phyloP scores from a whole-genome alignment of 2,888 invertebrate species.

The Aplocera efformata region DNA sequence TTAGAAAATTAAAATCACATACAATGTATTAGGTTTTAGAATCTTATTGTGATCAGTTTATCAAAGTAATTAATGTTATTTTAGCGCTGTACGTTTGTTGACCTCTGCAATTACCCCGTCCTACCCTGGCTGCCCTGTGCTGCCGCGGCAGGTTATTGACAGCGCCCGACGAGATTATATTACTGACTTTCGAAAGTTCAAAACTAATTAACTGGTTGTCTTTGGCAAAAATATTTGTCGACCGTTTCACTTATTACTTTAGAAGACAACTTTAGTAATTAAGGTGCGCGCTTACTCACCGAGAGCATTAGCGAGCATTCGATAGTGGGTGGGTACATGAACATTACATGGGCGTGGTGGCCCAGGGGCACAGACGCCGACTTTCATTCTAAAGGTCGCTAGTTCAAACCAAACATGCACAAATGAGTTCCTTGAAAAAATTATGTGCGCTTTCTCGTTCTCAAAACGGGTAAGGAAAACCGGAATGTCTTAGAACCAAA shows the following conservation, averaged over 20 bases:
- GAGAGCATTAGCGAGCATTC: too few species aligned
- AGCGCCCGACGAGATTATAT: constrained; percentile 15
- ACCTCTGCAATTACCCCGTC: constrained; percentile 1
- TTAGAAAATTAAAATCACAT: not conserved
- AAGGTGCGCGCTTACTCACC: too few species aligned
- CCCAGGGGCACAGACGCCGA: too few species aligned
- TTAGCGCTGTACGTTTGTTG: constrained; percentile 18
- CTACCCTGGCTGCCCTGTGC: constrained; percentile 1
- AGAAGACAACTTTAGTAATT: too few species aligned
- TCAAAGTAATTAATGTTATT: constrained; percentile 20
- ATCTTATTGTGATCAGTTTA: constrained; percentile 20
- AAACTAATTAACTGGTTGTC: constrained; percentile 24
- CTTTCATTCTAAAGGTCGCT: too few species aligned
- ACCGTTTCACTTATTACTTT: not conserved
- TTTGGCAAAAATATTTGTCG: constrained; percentile 16
- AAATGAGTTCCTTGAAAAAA: too few species aligned
- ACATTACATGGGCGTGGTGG: too few species aligned
- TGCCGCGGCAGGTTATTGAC: constrained; percentile 12
- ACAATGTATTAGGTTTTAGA: constrained; percentile 9
- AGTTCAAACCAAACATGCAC: too few species aligned
- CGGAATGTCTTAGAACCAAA: too few species aligned
- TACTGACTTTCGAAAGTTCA: constrained; percentile 24
- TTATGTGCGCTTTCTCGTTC: too few species aligned
- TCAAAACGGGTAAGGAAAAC: too few species aligned
- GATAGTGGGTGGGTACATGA: too few species aligned